These are phyloP conservation scores for Ladona fulva DNA, from an alignment of 1,140 invertebrate species.

Conservation along the genomic window DNA sequence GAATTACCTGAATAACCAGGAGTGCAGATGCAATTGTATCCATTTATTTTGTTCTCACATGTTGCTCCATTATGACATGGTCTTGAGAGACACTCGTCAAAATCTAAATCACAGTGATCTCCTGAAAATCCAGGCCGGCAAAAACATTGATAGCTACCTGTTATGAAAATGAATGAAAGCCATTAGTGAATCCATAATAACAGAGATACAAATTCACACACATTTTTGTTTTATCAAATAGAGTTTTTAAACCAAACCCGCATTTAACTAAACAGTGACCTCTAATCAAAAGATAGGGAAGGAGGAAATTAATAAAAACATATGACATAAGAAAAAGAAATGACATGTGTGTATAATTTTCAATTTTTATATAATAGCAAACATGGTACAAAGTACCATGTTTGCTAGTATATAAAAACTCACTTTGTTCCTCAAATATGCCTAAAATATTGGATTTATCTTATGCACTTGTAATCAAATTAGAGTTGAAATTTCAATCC, in stretches of 20 bases:
- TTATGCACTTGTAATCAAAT: no score
- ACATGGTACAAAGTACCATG: no score
- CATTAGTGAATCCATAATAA: no score
- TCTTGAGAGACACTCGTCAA: constrained; percentile 77
- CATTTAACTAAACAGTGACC: no score
- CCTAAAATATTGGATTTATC: no score
- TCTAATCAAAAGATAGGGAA: no score
- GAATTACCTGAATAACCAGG: constrained; percentile 62
- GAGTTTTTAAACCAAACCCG: no score
- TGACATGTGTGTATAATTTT: not conserved
- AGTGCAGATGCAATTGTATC: constrained; percentile 72
- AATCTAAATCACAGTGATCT: constrained; percentile 70
- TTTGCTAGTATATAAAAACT: no score
- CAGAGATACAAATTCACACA: not conserved
- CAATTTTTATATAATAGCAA: no score
- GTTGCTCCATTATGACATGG: constrained; percentile 83
- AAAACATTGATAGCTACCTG: constrained; percentile 73
- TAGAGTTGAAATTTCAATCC: no score
- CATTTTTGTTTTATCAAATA: not conserved
- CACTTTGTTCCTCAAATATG: no score
- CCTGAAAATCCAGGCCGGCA: constrained; percentile 78
- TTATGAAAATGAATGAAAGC: not conserved
- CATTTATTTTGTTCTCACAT: constrained; percentile 78
- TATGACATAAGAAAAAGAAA: not conserved
- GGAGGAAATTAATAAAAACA: not conserved